Percentiles rank a stretch among this genome's conserved stretches.
These are phyloP conservation scores for Frankliniella intonsa DNA, from an alignment of 2,888 invertebrate genomes.

Conservation along the genomic window DNA sequence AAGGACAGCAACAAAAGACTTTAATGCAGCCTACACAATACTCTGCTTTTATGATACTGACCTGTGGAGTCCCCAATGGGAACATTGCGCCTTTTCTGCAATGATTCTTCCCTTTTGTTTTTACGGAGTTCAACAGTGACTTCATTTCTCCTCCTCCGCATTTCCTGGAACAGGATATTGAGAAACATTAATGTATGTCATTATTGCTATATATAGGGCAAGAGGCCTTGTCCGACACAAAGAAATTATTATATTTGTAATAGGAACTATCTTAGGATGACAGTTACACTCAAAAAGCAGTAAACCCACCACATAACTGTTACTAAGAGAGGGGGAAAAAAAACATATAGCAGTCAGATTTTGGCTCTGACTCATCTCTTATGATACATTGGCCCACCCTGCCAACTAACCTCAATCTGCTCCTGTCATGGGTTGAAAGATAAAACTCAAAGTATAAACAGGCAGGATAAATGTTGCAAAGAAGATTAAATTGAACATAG, in stretches of 20 bases:
- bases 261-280: not conserved
- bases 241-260: not conserved
- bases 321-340: no score
- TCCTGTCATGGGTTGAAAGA: no score
- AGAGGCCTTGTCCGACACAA: not conserved
- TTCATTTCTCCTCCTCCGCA: slow-evolving; percentile 94
- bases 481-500: not conserved
- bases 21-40: not conserved
- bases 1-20: not conserved
- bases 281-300: not conserved
- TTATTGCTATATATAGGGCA: not conserved
- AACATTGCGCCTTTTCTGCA: slow-evolving; percentile 94
- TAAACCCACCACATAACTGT: not conserved
- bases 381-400: no score
- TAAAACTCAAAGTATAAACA: no score
- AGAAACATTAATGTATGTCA: slow-evolving; percentile 33
- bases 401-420: no score
- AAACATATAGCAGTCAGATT: not conserved
- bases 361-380: no score
- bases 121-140: slow-evolving; percentile 95
- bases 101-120: slow-evolving; percentile 95
- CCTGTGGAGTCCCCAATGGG: slow-evolving; percentile 78
- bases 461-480: not conserved
- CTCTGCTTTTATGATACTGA: slow-evolving; percentile 34
- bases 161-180: slow-evolving; percentile 63